phyloP scores from a whole-genome alignment of 2,113 vertebrate genomes.

The Orientallactaga bullata region DNA sequence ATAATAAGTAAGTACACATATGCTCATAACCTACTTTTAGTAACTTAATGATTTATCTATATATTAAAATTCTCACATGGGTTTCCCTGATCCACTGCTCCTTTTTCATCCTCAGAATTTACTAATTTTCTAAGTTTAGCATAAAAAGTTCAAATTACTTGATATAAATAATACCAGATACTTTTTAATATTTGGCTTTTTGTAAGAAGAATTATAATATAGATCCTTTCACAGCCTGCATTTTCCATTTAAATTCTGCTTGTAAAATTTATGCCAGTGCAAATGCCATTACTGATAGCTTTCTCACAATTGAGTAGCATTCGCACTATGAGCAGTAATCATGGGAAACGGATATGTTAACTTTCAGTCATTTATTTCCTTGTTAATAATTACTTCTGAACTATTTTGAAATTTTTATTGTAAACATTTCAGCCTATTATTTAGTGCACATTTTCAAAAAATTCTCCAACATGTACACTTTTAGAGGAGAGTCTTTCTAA shows the following conservation, averaged over 20 bases:
- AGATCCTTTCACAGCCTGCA: not conserved
- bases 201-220: not conserved
- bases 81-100: not conserved
- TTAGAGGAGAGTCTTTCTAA: not conserved
- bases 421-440: not conserved
- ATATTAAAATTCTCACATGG: not conserved
- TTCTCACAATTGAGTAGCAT: not conserved
- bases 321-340: not conserved
- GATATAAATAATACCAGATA: not conserved
- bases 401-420: not conserved
- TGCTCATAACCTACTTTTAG: conserved; percentile 14
- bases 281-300: not conserved
- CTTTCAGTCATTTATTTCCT: not conserved
- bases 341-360: not conserved
- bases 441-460: not conserved
- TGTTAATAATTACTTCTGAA: not conserved
- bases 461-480: not conserved
- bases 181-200: not conserved
- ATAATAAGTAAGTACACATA: not conserved
- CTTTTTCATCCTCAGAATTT: not conserved
- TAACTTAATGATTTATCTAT: not conserved
- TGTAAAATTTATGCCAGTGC: conserved; percentile 19
- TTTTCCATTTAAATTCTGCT: conserved; percentile 42
- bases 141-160: not conserved
- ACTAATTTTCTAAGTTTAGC: not conserved